Evolutionary conservation across 2,113 vertebrate species (phyloP).

Genomic region (Pseudolaguvia tuberculata): DNA sequence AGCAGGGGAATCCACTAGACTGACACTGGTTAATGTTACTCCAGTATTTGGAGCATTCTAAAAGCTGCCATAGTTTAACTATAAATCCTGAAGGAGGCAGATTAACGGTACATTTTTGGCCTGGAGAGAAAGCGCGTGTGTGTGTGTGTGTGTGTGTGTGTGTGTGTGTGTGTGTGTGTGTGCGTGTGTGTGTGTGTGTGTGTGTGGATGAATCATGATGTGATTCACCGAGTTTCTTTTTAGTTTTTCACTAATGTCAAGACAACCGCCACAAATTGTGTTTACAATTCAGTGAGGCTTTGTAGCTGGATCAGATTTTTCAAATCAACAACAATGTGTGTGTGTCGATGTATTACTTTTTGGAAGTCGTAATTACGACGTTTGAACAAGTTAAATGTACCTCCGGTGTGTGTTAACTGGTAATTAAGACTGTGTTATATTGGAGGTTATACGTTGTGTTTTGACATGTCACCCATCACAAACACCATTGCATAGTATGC

Average conservation of each 20-base stretch:
- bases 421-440: not conserved
- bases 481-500: not conserved
- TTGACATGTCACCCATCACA: not conserved
- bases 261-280: constrained; percentile 19
- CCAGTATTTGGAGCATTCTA: not conserved
- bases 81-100: constrained; percentile 26
- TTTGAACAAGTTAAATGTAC: no score
- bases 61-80: constrained; percentile 21
- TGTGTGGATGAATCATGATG: constrained; percentile 34
- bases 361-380: no score
- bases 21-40: not conserved
- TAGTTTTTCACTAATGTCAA: constrained; percentile 11
- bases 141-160: no score
- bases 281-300: not conserved
- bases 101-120: constrained; percentile 38
- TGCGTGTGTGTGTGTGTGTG: no score
- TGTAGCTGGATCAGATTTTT: no score
- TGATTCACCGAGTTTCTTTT: constrained; percentile 3
- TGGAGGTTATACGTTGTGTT: no score
- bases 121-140: constrained; percentile 28
- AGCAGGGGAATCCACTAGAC: not conserved
- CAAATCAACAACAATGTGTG: no score
- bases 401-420: no score
- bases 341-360: no score
- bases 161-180: no score